Evolutionary conservation across 2,113 vertebrate species (phyloP).

Genomic region (Nyctereutes procyonoides): DNA sequence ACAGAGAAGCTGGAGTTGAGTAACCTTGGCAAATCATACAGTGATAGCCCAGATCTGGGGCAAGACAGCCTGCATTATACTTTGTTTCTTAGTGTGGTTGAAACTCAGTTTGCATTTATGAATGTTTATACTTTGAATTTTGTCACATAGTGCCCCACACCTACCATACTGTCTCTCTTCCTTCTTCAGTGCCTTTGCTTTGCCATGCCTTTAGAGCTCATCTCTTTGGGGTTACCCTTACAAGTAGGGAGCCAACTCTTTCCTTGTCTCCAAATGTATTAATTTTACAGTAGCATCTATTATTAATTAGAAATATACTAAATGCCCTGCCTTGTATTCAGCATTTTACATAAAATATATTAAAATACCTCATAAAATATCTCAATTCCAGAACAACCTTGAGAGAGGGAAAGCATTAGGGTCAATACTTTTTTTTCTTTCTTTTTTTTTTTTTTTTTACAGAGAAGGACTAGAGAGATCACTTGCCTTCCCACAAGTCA

Average conservation of each 20-base stretch:
- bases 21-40: neutral
- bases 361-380: neutral
- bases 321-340: neutral
- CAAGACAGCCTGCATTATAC: neutral
- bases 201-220: no score
- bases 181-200: neutral
- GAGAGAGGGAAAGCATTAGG: neutral
- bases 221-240: neutral
- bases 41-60: neutral
- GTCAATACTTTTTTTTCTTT: neutral
- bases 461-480: neutral
- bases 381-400: neutral
- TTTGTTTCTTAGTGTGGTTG: neutral
- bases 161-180: neutral
- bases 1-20: neutral
- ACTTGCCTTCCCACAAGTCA: neutral
- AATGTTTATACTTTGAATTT: neutral
- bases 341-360: neutral
- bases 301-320: neutral
- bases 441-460: neutral
- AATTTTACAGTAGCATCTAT: neutral
- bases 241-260: neutral
- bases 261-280: neutral
- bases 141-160: accelerated
- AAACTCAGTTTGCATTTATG: neutral